Evolutionary conservation across 2,797 vertebrate genomes (phyloP).

Genomic region (Rousettus madagascariensis): DNA sequence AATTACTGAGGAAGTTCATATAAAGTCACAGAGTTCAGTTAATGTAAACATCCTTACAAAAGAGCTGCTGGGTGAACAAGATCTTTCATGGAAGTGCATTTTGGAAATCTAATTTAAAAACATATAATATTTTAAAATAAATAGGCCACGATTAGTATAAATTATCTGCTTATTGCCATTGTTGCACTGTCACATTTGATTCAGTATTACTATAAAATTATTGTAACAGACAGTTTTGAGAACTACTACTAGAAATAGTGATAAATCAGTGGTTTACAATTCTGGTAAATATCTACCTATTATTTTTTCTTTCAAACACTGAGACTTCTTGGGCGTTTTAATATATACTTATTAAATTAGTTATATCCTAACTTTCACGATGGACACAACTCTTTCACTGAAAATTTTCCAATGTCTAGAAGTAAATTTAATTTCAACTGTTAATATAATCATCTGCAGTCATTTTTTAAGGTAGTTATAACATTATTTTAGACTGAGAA

Average conservation of each 20-base stretch:
- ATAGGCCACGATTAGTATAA: not conserved
- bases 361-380: conserved; percentile 33
- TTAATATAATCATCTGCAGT: conserved; percentile 58
- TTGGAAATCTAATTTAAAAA: not conserved
- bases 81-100: not conserved
- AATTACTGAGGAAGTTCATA: not conserved
- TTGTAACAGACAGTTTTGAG: not conserved
- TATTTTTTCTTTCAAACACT: conserved; percentile 36
- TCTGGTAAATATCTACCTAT: not conserved
- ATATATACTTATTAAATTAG: conserved; percentile 60
- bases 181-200: not conserved
- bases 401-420: conserved; percentile 42
- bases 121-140: conserved; percentile 16
- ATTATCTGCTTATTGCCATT: not conserved
- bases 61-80: not conserved
- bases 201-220: conserved; percentile 15
- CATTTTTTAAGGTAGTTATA: conserved; percentile 57
- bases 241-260: not conserved
- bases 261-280: conserved; percentile 13
- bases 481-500: conserved; percentile 47
- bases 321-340: conserved; percentile 47
- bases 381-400: conserved; percentile 36
- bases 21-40: not conserved
- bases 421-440: conserved; percentile 57
- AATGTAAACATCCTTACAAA: not conserved